phyloP scores from a whole-genome alignment of 2,113 vertebrate species.

The Pavo muticus region DNA sequence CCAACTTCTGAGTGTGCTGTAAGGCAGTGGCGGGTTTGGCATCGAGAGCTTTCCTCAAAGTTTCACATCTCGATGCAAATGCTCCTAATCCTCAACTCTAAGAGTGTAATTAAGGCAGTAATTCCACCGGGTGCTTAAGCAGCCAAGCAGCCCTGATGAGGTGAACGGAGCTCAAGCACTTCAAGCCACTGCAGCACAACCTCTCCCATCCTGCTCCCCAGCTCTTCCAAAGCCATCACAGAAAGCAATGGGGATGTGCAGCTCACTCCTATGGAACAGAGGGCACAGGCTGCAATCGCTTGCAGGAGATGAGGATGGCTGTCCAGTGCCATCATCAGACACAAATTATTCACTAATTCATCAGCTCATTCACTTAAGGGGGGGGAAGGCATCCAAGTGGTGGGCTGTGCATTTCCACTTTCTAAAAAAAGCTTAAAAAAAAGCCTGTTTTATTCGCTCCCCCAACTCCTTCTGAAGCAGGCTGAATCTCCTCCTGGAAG shows the following conservation, averaged over 20 bases:
- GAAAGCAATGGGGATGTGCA: not conserved
- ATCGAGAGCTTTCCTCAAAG: not conserved
- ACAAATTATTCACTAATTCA: conserved; percentile 33
- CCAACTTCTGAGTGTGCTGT: not conserved
- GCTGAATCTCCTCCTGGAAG: not conserved
- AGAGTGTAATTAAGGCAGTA: not conserved
- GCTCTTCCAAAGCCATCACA: not conserved
- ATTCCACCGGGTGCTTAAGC: not conserved
- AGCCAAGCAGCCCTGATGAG: not conserved
- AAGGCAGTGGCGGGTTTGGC: not conserved
- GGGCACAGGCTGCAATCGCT: not conserved
- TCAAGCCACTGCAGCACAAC: not conserved
- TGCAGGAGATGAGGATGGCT: not conserved
- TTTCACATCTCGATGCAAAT: conserved; percentile 29
- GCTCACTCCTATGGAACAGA: not conserved
- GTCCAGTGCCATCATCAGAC: conserved; percentile 8
- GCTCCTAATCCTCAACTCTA: conserved; percentile 13
- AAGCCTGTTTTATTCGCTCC: not conserved
- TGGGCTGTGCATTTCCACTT: not conserved
- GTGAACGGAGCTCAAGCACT: not conserved
- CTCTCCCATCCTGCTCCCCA: not conserved
- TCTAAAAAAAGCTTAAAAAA: not conserved
- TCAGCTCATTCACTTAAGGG: not conserved
- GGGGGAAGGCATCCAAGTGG: not conserved
- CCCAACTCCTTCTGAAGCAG: not conserved